phyloP scores from a whole-genome alignment of 2,888 invertebrate species.

The Bruchidius siliquastri region DNA sequence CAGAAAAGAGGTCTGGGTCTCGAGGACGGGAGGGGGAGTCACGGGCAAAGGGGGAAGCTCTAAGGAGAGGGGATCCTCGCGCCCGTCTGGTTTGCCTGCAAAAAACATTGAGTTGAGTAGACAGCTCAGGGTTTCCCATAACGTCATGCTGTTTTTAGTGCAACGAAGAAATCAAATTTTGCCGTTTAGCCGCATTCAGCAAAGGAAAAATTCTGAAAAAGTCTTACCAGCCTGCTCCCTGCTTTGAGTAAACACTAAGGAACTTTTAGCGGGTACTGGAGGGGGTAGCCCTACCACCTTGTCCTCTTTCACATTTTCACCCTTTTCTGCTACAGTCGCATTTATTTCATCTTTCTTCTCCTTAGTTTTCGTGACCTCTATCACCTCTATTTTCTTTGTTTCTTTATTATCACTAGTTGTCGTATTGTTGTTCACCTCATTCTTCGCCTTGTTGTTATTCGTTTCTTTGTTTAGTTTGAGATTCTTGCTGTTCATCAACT shows the following conservation, averaged over 20 bases:
- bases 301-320: slow-evolving; percentile 8
- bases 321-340: slow-evolving; percentile 22
- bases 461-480: slow-evolving; percentile 31
- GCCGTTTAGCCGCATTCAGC: no score
- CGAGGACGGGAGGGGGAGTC: slow-evolving; percentile 60
- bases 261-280: slow-evolving; percentile 19
- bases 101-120: no score
- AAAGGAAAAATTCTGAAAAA: neutral
- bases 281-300: slow-evolving; percentile 17
- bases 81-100: slow-evolving; percentile 76
- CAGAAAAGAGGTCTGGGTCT: slow-evolving; percentile 62
- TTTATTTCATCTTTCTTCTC: slow-evolving; percentile 22
- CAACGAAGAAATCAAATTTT: no score
- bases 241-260: slow-evolving; percentile 47
- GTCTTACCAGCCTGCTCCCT: slow-evolving; percentile 59
- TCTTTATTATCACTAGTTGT: slow-evolving; percentile 10
- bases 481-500: slow-evolving; percentile 40
- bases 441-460: slow-evolving; percentile 17
- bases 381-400: slow-evolving; percentile 16
- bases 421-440: slow-evolving; percentile 20
- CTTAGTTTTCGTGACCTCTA: slow-evolving; percentile 18
- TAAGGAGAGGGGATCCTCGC: slow-evolving; percentile 72
- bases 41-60: slow-evolving; percentile 68
- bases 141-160: no score
- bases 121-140: no score